Base-by-base conservation (phyloP, 2,888 invertebrate species). In the Eustalomyia histrio region DNA sequence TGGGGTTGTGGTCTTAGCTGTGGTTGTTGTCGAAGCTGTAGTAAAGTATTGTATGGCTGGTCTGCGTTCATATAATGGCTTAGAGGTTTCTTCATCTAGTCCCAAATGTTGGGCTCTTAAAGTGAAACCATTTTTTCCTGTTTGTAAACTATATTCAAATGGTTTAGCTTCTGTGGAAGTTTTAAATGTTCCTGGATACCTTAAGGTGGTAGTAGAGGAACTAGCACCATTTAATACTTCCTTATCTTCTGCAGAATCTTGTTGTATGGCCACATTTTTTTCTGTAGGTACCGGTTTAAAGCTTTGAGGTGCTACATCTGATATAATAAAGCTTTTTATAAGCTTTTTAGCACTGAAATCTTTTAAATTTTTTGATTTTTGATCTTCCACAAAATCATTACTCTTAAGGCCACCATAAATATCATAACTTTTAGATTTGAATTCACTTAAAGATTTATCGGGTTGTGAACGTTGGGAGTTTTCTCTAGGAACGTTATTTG, bases 281-380 rank as follows among this genome's bases (percentile, higher is more conserved):
- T 50, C 69, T 0, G 87, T 88, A 82, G 89, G 86, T 3, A 85
- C 90, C 85, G 89, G 86, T 65, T 87, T 87, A 86, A 92, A 92
- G 84, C 91, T 91, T 87, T 91, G 90, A 55, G 90, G 90, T 87
- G 87, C 86, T 2, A 88, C 83, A 64, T 91, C 91, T 83, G 92
- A 90, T 2, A 88, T 82, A 5, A 91, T 85, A 73, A 86, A 91
- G 68, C 83, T 88, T 73, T 87, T 86, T 39, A 90, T 87, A 47
- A 87, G 87, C 39, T 87, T 68, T 78, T 82, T 84, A 50, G 64
- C 71, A 21, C n/a, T 10, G 17, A 64, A 60, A 12, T 80, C 80
- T 43, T 74, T 80, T 10, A 55, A 55, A 47, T 39, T 76, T 35
- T 61, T 74, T 2, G 39, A 12, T 39, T 81, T 81, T 9, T 65